Evolutionary conservation across 2,113 vertebrate species (phyloP).

Genomic region (Urocolius indicus): DNA sequence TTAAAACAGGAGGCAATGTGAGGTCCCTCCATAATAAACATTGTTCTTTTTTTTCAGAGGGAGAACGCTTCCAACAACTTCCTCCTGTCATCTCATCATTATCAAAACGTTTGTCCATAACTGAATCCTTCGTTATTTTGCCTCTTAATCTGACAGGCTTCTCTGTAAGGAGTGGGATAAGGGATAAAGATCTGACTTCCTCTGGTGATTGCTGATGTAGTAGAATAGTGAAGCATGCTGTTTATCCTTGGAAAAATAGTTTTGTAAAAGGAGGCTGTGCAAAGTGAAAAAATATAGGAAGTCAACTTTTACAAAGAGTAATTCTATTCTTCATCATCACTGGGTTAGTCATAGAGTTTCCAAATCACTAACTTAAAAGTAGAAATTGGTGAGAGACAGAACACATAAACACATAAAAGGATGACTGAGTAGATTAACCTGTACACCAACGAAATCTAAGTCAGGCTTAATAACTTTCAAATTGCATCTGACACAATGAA

Average conservation of each 20-base stretch:
- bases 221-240: background rate
- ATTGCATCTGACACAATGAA: constrained; percentile 1
- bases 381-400: constrained; percentile 16
- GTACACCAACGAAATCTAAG: constrained; percentile 52
- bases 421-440: constrained; percentile 48
- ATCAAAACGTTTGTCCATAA: background rate
- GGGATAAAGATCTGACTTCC: background rate
- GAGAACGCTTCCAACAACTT: background rate
- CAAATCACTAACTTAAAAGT: constrained; percentile 4
- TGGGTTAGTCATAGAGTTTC: constrained; percentile 18
- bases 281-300: background rate
- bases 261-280: background rate
- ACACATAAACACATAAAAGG: background rate
- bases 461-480: constrained; percentile 60
- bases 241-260: background rate
- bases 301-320: background rate
- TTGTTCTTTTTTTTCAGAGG: background rate
- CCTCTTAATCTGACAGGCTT: background rate
- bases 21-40: background rate
- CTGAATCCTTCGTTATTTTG: background rate
- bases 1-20: background rate
- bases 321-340: constrained; percentile 12
- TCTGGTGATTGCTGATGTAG: background rate
- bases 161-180: background rate
- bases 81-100: background rate